Evolutionary conservation across 2,797 vertebrate genomes (phyloP).

Genomic region (Bradypus variegatus): DNA sequence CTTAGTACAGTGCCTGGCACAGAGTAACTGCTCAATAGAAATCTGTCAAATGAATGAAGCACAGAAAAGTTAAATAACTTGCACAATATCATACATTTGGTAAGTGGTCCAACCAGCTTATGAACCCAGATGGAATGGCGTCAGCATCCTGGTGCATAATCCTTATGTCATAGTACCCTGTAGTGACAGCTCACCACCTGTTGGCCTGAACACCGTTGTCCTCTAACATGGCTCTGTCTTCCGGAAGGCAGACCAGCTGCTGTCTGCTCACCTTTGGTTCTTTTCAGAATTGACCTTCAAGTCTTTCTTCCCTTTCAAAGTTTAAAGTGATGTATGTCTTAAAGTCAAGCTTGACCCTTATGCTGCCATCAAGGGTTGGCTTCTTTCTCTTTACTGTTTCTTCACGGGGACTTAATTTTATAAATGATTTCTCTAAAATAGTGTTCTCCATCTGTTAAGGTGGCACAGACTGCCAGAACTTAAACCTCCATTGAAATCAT

Average conservation of each 20-base stretch:
- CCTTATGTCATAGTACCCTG: not conserved
- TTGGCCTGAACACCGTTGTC: not conserved
- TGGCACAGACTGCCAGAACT: not conserved
- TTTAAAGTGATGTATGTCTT: not conserved
- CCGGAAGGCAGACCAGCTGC: not conserved
- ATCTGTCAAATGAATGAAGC: too few relatives aligned
- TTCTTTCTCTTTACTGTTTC: not conserved
- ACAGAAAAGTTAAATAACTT: too few relatives aligned
- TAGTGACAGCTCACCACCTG: not conserved
- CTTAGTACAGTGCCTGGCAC: not conserved
- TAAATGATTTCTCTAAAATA: not conserved
- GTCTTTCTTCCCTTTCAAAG: not conserved
- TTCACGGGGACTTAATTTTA: not conserved
- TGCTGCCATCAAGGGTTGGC: not conserved
- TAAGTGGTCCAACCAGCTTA: not conserved
- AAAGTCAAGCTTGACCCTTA: not conserved
- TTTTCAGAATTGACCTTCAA: not conserved
- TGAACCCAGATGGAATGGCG: not conserved
- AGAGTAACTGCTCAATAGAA: too few relatives aligned
- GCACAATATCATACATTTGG: not conserved
- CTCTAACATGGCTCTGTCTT: not conserved
- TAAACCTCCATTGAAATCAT: not conserved
- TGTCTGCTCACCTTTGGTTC: not conserved
- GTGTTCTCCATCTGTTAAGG: not conserved
- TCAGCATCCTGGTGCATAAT: not conserved